Evolutionary conservation across 2,797 vertebrate species (phyloP), one percentile per base, ranked within the genome.

Genomic region (Gymnoscopelus braueri): DNA sequence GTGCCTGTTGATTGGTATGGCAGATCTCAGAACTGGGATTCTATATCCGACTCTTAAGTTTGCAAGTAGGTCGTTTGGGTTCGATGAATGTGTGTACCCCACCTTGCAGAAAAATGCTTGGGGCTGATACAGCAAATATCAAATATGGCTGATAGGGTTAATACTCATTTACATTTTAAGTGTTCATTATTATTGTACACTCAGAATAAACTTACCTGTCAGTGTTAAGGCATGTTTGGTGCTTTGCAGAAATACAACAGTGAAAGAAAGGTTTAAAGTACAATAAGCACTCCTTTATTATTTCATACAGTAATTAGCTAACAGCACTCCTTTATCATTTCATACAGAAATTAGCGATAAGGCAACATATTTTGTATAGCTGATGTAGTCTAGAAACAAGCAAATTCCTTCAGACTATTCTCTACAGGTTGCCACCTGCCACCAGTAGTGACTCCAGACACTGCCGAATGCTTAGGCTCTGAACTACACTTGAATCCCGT

Each of bases 401-500:
- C 24, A 65, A 66, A 78, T 76, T 66, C 64, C 44, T 72, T 14
- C 12, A 64, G 14, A 63, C 61, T 60, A 60, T 62, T 73, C 72
- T 66, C 57, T 57, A 54, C 72, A 82, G 65, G 72, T 68, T 70
- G 73, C 47, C 26, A 1, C 35, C 47, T n/a, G 47, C 62, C 39
- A 52, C 29, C n/a, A 74, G 29, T 26, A 60, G 47, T 19, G 19
- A 29, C 47, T 70, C 55, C 52, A 59, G 44, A 12, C 32, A 24
- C 65, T 62, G 14, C 54, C 51, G 55, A 13, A 48, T 72, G 61
- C 69, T 81, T 72, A 63, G 49, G 26, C 51, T 12, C 23, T 35
- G 52, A 82, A 75, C 67, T 60, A 39, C 59, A 8, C 35, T 24
- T 5, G 69, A 75, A 71, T 81, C 68, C 23, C 61, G 54, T 59